Evolutionary conservation across 2,888 invertebrate species (phyloP), one percentile per base, ranked within the genome.

Genomic region (Drosophila suboccidentalis): DNA sequence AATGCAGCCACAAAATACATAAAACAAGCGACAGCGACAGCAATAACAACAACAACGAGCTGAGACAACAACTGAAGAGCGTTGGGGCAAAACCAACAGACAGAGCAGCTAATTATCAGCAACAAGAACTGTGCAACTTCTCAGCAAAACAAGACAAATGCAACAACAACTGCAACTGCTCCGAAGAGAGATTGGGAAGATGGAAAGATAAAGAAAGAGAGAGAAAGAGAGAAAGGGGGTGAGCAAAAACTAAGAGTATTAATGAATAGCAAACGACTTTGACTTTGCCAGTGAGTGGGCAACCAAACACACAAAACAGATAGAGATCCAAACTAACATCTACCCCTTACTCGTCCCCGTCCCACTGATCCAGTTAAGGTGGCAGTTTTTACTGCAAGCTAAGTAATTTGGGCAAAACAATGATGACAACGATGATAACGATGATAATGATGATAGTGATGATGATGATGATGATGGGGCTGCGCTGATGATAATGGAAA

Each of bases 181-280:
- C 11, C 32, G 34, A 4, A 8, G 17, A 29, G 19, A 3, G 19
- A 1, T 29, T 15, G n/a, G 47, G 47, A 38, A 38, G n/a, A 29
- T 8, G 15, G 6, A 50, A 10, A 4, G 8, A 19, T 1, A 2
- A 9, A 19, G 9, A 4, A n/a, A 32, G 22, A 5, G 39, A 9
- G n/a, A 32, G 11, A 36, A 8, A 6, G 11, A n/a, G n/a, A n/a
- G n/a, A n/a, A n/a, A n/a, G 10, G 29, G 38, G n/a, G 17, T 34
- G 47, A 32, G 64, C 72, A 88, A 87, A 82, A 82, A 82, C 88
- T 87, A 79, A 82, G 85, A 85, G 88, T 89, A 89, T 89, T 85
- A 85, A 85, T 85, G 90, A 85, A 85, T 89, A 85, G 89, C 89
- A 89, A 85, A 85, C 90, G 90, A 89, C 86, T 85, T 87, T 87